A percentile compares a stretch with the other conserved stretches of the same genome.
These are phyloP conservation scores for Nemopilema nomurai DNA, from an alignment of 30 jellyfish, hydroid and myxozoan genomes.

Conservation along the genomic window DNA sequence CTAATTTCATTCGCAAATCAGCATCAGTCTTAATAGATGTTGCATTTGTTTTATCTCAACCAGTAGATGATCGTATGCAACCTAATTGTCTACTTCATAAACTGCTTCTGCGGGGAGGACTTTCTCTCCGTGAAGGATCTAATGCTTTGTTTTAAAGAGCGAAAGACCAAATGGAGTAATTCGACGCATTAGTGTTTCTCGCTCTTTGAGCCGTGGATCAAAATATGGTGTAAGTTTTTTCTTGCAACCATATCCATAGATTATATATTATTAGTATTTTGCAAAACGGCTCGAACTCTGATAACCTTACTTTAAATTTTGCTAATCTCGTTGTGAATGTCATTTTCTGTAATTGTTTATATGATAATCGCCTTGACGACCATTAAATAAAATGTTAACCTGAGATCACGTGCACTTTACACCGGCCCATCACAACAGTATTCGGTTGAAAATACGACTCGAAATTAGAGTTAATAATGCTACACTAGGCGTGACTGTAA, in stretches of 20 bases:
- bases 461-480: too few species aligned
- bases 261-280: too few species aligned
- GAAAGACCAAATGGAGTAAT: conserved; percentile 29
- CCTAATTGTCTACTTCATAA: not conserved
- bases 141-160: conserved; percentile 35
- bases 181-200: conserved; percentile 45
- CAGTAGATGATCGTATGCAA: not conserved
- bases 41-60: not conserved
- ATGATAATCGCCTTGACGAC: not conserved
- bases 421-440: not conserved
- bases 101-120: not conserved
- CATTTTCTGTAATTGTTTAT: too few species aligned
- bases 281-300: not conserved
- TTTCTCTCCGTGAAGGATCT: not conserved
- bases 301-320: not conserved
- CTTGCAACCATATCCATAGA: not conserved
- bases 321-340: not conserved
- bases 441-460: too few species aligned
- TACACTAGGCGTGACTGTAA: too few species aligned
- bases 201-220: conserved; percentile 67
- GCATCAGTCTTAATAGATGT: not conserved
- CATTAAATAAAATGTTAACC: not conserved
- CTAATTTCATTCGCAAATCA: too few species aligned
- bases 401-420: not conserved
- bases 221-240: conserved; percentile 44